Evolutionary conservation across 1,140 invertebrate species (phyloP).

Genomic region (Cydia amplana): DNA sequence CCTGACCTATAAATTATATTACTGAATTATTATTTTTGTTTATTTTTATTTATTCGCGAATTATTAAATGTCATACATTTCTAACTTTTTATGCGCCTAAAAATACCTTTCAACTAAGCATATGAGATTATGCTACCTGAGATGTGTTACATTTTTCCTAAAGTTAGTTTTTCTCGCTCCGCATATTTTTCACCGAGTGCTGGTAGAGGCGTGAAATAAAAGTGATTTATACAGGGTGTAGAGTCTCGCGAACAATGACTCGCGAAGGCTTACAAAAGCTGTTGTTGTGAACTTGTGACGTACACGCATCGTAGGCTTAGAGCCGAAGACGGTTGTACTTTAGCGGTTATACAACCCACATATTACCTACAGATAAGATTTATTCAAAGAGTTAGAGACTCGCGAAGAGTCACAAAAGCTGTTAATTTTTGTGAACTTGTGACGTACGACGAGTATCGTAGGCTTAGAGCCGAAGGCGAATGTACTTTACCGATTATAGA

Average conservation of each 20-base stretch:
- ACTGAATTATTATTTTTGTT: no score
- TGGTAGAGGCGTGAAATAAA: constrained; percentile 14
- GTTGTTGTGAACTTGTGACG: constrained; percentile 11
- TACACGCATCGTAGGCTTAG: background rate
- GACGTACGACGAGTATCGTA: background rate
- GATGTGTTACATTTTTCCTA: background rate
- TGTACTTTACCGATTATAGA: no score
- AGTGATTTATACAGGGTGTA: constrained; percentile 14
- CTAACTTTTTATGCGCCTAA: no score
- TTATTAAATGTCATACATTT: no score
- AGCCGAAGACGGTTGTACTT: background rate
- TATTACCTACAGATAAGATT: no score
- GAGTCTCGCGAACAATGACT: constrained; percentile 4
- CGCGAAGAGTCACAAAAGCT: background rate
- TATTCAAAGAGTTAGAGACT: no score
- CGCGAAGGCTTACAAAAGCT: constrained; percentile 10
- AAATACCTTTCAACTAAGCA: no score
- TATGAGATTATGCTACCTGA: background rate
- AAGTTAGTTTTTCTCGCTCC: background rate
- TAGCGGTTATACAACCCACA: no score
- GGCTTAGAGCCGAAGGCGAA: background rate
- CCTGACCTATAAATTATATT: no score
- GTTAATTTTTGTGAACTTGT: constrained; percentile 10
- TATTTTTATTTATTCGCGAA: no score
- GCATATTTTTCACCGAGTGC: background rate